Conservation (phyloP, 2,888 invertebrate genomes). For the Melipona bicolor region DNA sequence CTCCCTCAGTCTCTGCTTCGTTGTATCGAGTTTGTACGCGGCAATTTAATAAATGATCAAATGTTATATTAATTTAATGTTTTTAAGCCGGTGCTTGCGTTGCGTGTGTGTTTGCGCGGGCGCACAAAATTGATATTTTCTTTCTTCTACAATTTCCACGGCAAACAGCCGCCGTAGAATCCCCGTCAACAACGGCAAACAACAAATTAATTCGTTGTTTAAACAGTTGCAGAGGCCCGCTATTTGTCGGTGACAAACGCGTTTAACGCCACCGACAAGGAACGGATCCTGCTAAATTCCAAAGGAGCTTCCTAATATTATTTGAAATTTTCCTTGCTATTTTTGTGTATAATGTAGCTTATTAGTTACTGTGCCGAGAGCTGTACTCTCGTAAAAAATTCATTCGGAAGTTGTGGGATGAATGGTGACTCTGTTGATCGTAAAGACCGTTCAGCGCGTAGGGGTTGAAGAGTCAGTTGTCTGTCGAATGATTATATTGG, state of each 20-base stretch:
- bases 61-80: slow-evolving; percentile 43
- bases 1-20: background rate
- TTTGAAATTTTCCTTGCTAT: background rate
- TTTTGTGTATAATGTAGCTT: background rate
- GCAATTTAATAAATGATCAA: slow-evolving; percentile 41
- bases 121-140: slow-evolving; percentile 25
- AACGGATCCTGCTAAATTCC: slow-evolving; percentile 5
- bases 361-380: background rate
- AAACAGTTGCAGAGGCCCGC: slow-evolving; percentile 19
- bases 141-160: slow-evolving; percentile 23
- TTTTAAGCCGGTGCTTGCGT: slow-evolving; percentile 9
- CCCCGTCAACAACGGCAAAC: slow-evolving; percentile 31
- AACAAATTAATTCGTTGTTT: slow-evolving; percentile 36
- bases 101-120: slow-evolving; percentile 14
- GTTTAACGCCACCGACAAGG: slow-evolving; percentile 18
- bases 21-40: slow-evolving; percentile 7
- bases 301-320: background rate
- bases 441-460: background rate
- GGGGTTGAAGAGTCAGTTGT: background rate
- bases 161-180: slow-evolving; percentile 33
- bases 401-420: background rate
- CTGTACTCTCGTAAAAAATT: background rate
- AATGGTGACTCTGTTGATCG: background rate
- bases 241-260: slow-evolving; percentile 26
- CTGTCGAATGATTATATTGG: background rate